Conservation (phyloP, 1,140 invertebrate species). For the Scaptomyza hsui region DNA sequence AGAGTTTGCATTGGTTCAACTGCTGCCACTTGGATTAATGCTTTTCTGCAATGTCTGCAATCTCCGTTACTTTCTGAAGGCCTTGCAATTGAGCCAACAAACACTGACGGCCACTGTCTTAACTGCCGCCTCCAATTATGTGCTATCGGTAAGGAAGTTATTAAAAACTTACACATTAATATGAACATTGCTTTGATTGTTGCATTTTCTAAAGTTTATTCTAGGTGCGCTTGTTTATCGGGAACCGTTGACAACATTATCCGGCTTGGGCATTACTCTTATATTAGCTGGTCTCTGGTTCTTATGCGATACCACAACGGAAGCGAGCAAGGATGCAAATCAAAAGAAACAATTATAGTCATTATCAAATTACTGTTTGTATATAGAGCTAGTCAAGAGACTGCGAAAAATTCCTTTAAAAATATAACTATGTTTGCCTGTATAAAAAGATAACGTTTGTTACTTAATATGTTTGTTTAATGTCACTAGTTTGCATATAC, state of each 20-base stretch:
- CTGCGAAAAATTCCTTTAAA: neutral
- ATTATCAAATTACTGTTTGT: neutral
- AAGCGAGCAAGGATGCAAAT: neutral
- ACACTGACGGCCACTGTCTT: conserved; percentile 86
- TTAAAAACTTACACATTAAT: neutral
- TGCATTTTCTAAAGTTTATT: conserved; percentile 53
- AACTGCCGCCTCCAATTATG: conserved; percentile 86
- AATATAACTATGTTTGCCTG: too few relatives aligned
- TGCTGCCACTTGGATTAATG: conserved; percentile 84
- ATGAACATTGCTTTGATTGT: neutral
- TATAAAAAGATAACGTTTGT: neutral
- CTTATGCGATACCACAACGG: conserved; percentile 47
- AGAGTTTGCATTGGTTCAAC: conserved; percentile 51
- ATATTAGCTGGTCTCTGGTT: conserved; percentile 74
- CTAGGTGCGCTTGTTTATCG: conserved; percentile 61
- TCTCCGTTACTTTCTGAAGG: conserved; percentile 86
- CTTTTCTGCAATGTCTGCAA: conserved; percentile 85
- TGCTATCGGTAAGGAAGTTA: conserved; percentile 85
- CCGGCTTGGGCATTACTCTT: conserved; percentile 62
- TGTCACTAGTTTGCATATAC: conserved; percentile 75
- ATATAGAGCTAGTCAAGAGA: too few relatives aligned
- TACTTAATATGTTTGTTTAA: conserved; percentile 70
- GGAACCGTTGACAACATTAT: conserved; percentile 59
- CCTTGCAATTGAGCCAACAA: conserved; percentile 85
- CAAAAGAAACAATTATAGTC: conserved; percentile 9